Conservation (phyloP, 1,140 invertebrate species). For the Panagrolaimus sp. region DNA sequence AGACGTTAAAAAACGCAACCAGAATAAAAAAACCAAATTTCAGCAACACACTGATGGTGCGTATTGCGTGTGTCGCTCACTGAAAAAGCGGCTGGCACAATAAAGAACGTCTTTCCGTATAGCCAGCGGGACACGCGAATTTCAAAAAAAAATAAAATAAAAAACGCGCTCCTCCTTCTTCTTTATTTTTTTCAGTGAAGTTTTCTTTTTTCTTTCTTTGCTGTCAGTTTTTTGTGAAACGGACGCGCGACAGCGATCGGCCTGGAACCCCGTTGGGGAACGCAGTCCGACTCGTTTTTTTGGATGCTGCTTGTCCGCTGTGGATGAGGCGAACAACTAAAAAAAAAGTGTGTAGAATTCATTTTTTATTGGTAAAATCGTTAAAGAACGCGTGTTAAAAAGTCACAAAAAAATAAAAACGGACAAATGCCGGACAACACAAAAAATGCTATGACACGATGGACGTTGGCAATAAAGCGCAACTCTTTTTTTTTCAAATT, state of each 20-base stretch:
- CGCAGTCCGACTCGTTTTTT: constrained; percentile 14
- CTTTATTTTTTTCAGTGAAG: not conserved
- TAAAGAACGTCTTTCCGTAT: constrained; percentile 8
- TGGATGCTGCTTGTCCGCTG: not conserved
- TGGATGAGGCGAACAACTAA: constrained; percentile 6
- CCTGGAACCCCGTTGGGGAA: constrained; percentile 13
- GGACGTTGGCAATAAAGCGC: not conserved
- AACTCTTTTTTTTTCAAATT: not conserved
- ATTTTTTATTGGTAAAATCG: not conserved
- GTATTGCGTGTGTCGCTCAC: not conserved
- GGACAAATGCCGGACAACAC: constrained; percentile 1
- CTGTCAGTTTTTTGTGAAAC: constrained; percentile 10
- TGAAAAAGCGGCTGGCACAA: constrained; percentile 13
- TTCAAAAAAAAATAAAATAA: too few relatives aligned
- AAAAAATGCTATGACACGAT: not conserved
- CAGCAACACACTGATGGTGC: not conserved
- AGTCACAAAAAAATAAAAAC: not conserved
- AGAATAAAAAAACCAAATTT: not conserved
- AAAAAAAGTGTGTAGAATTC: not conserved
- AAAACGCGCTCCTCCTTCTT: constrained; percentile 9
- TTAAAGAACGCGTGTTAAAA: too few relatives aligned
- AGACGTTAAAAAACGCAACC: not conserved
- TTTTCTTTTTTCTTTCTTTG: not conserved
- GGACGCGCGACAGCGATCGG: constrained; percentile 14
- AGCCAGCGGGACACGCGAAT: constrained; percentile 6